phyloP scores from a whole-genome alignment of 2,113 vertebrate genomes.

The Smithornis capensis region DNA sequence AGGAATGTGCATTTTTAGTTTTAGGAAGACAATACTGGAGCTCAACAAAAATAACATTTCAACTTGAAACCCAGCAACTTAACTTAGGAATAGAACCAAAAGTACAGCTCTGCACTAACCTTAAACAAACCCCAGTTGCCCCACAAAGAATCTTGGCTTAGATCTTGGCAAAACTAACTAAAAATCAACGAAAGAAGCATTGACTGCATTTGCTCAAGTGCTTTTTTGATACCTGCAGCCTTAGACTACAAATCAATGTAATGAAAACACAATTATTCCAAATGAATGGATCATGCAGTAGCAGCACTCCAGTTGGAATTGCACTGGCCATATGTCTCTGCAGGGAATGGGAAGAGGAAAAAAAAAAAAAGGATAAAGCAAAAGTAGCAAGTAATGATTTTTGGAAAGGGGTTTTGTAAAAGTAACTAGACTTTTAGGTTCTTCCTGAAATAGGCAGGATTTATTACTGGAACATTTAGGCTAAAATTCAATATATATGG shows the following conservation, averaged over 20 bases:
- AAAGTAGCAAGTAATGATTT: not conserved
- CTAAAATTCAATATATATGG: conserved; percentile 60
- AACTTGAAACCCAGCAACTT: not conserved
- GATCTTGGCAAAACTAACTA: not conserved
- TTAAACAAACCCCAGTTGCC: not conserved
- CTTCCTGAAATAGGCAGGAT: conserved; percentile 54
- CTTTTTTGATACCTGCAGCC: conserved; percentile 51
- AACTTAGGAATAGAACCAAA: not conserved
- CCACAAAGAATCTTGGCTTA: not conserved
- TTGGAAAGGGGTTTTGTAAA: not conserved
- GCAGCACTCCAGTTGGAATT: not conserved
- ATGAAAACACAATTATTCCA: not conserved
- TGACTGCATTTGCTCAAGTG: conserved; percentile 36
- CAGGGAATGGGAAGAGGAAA: conserved; percentile 4
- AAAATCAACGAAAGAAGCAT: not conserved
- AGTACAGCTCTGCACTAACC: not conserved
- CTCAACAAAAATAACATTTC: not conserved
- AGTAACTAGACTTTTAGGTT: conserved; percentile 50
- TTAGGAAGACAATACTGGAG: not conserved
- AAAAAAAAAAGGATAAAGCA: conserved; percentile 14
- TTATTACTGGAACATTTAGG: conserved; percentile 53
- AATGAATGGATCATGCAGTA: not conserved
- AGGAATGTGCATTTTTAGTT: not conserved
- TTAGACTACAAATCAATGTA: not conserved
- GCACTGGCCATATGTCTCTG: conserved; percentile 6